Base-by-base conservation (phyloP, 2,113 vertebrate genomes). In the Monopterus albus region DNA sequence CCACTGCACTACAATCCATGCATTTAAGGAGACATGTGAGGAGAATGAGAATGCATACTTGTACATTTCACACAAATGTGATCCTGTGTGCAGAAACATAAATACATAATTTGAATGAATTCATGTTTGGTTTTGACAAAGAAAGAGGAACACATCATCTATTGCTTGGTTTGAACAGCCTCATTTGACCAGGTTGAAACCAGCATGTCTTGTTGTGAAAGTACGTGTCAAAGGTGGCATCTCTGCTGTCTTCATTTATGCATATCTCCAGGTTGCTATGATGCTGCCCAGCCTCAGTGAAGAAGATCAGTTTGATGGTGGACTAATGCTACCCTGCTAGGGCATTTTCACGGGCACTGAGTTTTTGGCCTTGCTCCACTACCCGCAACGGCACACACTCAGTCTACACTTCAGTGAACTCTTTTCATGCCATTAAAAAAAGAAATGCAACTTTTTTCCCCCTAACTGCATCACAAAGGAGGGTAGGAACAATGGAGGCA, bases 351-450 rank as follows among this genome's bases (percentile, higher is more conserved):
- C 31, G 59, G 76, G 79, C 77, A 86, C 68, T 69, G 68, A 85
- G 76, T 61, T 76, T 82, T 82, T 82, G 75, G 81, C 78, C 78
- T 66, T 20, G 21, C 55, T 82, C 63, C 80, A 78, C 57, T 75
- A 79, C 51, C 50, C 72, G 53, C 81, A 66, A 68, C 52, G 64
- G 76, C 77, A 82, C 88, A 84, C 82, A 90, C 78, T 87, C 89
- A 88, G 87, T 90, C 90, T 91, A 77, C 86, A 91, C 88, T 91
- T 94, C 86, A 91, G 89, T 93, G 62, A 87, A 82, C 84, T 88
- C 83, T 88, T 88, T 91, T 93, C 91, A 92, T 91, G 75, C 75
- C 69, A 81, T 89, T 89, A 89, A 88, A 82, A n/a, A 85, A 88
- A 86, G 64, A 86, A 82, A 80, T 85, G 80, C 83, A 67, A 68